Conservation (phyloP, 2,797 vertebrate genomes). For the Emydoidea blandingii region DNA sequence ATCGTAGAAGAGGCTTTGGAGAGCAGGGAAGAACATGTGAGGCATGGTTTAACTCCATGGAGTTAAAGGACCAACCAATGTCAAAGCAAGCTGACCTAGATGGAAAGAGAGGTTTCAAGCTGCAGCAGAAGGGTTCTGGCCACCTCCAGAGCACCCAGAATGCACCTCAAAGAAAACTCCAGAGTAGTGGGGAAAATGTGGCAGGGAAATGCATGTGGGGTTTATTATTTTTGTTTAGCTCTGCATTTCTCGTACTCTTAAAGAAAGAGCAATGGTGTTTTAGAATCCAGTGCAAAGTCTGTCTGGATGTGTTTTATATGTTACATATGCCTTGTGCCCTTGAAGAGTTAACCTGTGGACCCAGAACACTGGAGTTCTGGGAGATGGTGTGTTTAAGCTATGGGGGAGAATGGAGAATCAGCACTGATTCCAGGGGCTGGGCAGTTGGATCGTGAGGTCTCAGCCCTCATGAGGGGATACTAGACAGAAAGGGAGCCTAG, state of each 20-base stretch:
- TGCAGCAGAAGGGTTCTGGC: no score
- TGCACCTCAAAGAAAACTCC: neutral
- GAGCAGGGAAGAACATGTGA: no score
- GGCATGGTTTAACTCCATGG: no score
- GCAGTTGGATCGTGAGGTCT: neutral
- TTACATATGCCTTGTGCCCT: neutral
- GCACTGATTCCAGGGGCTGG: neutral
- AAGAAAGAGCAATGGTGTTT: neutral
- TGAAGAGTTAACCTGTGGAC: neutral
- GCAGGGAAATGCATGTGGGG: neutral
- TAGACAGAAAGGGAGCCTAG: neutral
- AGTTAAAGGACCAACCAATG: no score
- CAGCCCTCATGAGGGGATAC: neutral
- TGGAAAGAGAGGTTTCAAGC: no score
- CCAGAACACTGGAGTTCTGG: neutral
- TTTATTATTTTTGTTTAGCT: neutral
- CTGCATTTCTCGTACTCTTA: neutral
- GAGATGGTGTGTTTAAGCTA: neutral
- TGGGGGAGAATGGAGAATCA: neutral
- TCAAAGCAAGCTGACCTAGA: no score
- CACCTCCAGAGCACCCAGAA: neutral
- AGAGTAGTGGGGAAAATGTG: neutral
- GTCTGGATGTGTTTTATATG: neutral
- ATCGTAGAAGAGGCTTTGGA: no score
- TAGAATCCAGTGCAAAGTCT: neutral